Base-by-base conservation (phyloP, 1,140 invertebrate species). In the honey bee (Apis mellifera) region DNA sequence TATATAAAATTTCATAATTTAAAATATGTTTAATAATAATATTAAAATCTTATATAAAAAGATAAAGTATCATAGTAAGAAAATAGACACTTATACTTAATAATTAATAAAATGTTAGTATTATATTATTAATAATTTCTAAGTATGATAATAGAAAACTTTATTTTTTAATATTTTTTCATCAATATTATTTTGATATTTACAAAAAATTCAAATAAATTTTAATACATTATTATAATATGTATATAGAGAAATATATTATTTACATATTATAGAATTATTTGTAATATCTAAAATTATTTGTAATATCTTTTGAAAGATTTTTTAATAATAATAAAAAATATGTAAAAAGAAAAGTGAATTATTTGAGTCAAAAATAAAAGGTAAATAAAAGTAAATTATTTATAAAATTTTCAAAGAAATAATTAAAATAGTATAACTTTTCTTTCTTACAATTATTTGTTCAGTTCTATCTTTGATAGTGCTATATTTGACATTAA, bases 401-500 rank as follows among this genome's bases (percentile, higher is more conserved):
- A 55, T 71, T 71, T 9, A 55, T 32, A 72, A 62, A 12, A 15
- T 62, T 15, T 13, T 57, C 19, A 4, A 57, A 17, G 12, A n/a
- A 26, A 26, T 12, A n/a, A 11, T 57, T 48, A 15, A 50, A 48
- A 59, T 19, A 50, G 21, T 15, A 9, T 21, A 26, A 66, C 54
- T 66, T n/a, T 0, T 19, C 50, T 48, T 75, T 66, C 13, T 8
- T 11, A 55, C 32, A 26, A 59, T 17, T 59, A 74, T 66, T 74
- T 17, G 26, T 52, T 17, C n/a, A 8, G 21, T 2, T 11, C 9
- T 15, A 73, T 73, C 15, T 48, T 4, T 76, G 17, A 48, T 19
- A 11, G 17, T 23, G 23, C 57, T 52, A 55, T 48, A 54, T 64
- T 57, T 81, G 72, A 75, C 62, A n/a, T 76, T 76, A 68, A 12